Evolutionary conservation across 2,888 invertebrate genomes (phyloP), one percentile per base, ranked within the genome.

Genomic region (Andrena minutula): DNA sequence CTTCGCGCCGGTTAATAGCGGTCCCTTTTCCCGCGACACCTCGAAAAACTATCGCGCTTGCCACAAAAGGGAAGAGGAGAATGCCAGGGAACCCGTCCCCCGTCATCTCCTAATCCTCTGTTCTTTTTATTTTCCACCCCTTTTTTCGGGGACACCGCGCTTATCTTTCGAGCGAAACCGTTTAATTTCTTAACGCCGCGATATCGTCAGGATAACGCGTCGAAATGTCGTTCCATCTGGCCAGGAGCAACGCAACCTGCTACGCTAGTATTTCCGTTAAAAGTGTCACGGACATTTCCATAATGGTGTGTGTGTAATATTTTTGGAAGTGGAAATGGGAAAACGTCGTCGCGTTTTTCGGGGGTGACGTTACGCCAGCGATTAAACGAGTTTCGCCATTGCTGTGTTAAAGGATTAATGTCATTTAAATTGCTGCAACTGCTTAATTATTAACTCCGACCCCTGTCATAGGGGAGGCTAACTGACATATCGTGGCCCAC

Each of bases 401-500:
- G 63, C 60, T 28, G 8, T 20, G 23, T 72, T 79, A 49, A 68
- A 68, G 28, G 49, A 30, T 68, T 73, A 63, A 35, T 53, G 41
- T 41, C 56, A 49, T 49, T 58, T 63, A 32, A 79, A 68, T 78
- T 58, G 56, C 35, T 69, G 30, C 8, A 26, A 78, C 65, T 61
- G 60, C 53, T 78, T 78, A 71, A 80, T 78, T 72, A 80, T 66
- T 65, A 70, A 77, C 30, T 35, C 32, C n/a, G 35, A 30, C 10
- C 4, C 0, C 7, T n/a, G n/a, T 60, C 60, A 35, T 28, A 0
- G 35, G 2, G n/a, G n/a, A n/a, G 5, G 47, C 16, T 58, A 61
- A 16, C 7, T 30, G 47, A 20, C 41, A 41, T 35, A 61, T 20
- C 60, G 60, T 32, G 23, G 10, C 23, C 56, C 56, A 12, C 23